Evolutionary conservation across 2,113 vertebrate genomes (phyloP), one percentile per base, ranked within the genome.

Genomic region (Tympanuchus pallidicinctus): DNA sequence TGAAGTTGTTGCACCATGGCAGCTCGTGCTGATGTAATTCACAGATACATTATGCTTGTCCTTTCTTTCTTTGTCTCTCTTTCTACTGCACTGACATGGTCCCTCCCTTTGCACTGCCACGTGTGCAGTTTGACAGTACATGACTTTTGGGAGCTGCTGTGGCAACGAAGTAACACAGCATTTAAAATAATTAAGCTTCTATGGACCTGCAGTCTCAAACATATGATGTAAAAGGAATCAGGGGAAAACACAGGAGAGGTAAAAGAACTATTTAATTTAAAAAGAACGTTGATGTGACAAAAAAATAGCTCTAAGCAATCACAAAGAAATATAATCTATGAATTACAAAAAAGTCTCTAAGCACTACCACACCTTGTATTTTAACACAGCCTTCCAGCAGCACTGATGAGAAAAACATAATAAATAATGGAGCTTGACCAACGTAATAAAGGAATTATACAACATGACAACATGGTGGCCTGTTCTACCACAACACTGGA

Each of bases 181-280:
- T 81, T 91, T 88, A 43, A 88, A 90, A 69, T 91, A 90, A 86
- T 71, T 81, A 74, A 78, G 72, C 22, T 88, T 81, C 61, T 24
- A 16, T 7, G 32, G 69, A 86, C 47, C 14, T 64, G 47, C 45
- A 64, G 24, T 86, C 38, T 78, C 69, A 83, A 92, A 89, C 47
- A 88, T 21, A 61, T 50, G 16, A 90, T 71, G 76, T 9, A 66
- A 91, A 91, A 74, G 65, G 73, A 88, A 43, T 10, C 77, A 27
- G n/a, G 15, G 40, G 13, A 13, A 59, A 83, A 84, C 21, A 67
- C 6, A 15, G 38, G 34, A 93, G 61, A 93, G 40, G 52, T 64
- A 83, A 69, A 93, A 93, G 8, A 81, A 61, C 52, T 88, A 70
- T 72, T 88, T 86, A 90, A 93, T 90, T 70, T 86, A 70, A 79